phyloP scores from a whole-genome alignment of 2,113 vertebrate genomes.

The Dicerorhinus sumatrensis region DNA sequence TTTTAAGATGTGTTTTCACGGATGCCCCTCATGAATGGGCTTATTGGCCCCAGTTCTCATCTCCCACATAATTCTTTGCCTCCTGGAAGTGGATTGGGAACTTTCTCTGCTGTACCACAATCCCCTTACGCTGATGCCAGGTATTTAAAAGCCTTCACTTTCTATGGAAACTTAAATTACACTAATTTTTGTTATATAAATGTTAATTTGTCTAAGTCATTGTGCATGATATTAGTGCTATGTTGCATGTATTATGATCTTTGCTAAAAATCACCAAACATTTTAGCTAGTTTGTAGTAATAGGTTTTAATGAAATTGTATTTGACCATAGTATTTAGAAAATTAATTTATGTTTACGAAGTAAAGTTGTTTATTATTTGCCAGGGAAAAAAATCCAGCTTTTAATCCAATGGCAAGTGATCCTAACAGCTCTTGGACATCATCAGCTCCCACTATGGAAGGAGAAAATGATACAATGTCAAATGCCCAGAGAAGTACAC shows the following conservation, averaged over 20 bases:
- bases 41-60: slow-evolving; percentile 90
- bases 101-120: slow-evolving; percentile 91
- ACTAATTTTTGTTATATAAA: not conserved
- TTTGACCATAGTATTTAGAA: not conserved
- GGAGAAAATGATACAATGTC: slow-evolving; percentile 94
- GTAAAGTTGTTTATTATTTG: slow-evolving; percentile 51
- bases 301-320: not conserved
- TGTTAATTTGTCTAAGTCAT: not conserved
- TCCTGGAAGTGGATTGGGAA: slow-evolving; percentile 85
- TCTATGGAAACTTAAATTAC: not conserved
- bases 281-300: not conserved
- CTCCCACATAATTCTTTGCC: slow-evolving; percentile 87
- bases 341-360: not conserved
- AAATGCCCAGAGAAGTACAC: slow-evolving; percentile 93
- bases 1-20: slow-evolving; percentile 91
- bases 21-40: slow-evolving; percentile 94
- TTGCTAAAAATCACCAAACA: not conserved
- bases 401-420: slow-evolving; percentile 93
- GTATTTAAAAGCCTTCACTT: slow-evolving; percentile 73
- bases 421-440: slow-evolving; percentile 90
- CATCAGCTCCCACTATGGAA: slow-evolving; percentile 87
- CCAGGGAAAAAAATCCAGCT: slow-evolving; percentile 92
- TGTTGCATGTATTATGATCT: not conserved
- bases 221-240: not conserved
- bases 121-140: slow-evolving; percentile 88